Conservation (phyloP, 2,888 invertebrate species). For the Ichneumon xanthorius region DNA sequence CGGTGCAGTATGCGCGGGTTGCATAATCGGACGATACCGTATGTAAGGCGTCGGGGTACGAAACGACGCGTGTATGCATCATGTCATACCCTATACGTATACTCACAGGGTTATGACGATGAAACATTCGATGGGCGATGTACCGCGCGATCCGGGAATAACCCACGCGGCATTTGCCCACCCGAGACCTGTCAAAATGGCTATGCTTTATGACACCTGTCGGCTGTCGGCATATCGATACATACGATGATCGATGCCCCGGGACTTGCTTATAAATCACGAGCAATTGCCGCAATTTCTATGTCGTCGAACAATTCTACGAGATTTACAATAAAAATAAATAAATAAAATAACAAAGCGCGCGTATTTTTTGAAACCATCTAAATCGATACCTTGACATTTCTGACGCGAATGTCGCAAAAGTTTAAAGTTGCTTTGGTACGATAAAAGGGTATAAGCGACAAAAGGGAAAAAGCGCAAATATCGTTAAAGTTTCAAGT, state of each 20-base stretch:
- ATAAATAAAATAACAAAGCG: too few relatives aligned
- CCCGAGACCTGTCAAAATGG: slow-evolving; percentile 56
- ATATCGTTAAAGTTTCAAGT: too few relatives aligned
- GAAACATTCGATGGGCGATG: slow-evolving; percentile 32
- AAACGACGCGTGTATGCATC: neutral
- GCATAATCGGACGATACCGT: neutral
- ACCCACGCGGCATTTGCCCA: slow-evolving; percentile 54
- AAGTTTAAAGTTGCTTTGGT: too few relatives aligned
- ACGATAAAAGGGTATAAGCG: too few relatives aligned
- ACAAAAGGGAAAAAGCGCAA: too few relatives aligned
- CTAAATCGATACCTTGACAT: too few relatives aligned
- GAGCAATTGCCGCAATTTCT: neutral
- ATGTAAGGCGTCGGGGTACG: neutral
- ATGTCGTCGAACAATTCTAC: neutral
- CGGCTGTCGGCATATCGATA: slow-evolving; percentile 33
- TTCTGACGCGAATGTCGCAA: too few relatives aligned
- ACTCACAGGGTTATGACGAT: neutral
- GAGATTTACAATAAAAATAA: neutral
- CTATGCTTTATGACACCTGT: slow-evolving; percentile 62
- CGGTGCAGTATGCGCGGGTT: neutral
- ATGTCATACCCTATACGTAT: neutral
- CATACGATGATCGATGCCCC: slow-evolving; percentile 53
- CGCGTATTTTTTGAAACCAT: too few relatives aligned
- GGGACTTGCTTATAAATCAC: neutral
- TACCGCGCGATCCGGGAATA: slow-evolving; percentile 24